Percentiles rank a stretch among this genome's conserved stretches.
phyloP scores from a whole-genome alignment of 2,888 invertebrate genomes.

The Allolobophora icterica region DNA sequence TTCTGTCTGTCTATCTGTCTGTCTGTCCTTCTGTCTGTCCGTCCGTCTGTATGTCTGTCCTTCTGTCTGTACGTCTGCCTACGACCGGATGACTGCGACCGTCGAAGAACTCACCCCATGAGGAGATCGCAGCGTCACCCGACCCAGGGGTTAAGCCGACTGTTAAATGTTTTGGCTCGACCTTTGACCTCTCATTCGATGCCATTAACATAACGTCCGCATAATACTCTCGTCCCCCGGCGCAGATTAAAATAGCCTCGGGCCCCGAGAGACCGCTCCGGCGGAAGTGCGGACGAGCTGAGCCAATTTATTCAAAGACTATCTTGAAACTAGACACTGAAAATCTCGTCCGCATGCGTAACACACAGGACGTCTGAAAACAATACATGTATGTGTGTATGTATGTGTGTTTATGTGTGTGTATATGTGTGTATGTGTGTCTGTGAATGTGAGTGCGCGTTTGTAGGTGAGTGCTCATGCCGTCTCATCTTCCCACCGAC shows the following conservation, averaged over 20 bases:
- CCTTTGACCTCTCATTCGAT: conserved; percentile 25
- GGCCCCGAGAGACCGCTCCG: background rate
- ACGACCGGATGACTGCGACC: background rate
- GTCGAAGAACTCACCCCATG: background rate
- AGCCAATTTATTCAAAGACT: background rate
- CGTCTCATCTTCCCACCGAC: too few species aligned
- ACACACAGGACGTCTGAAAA: too few species aligned
- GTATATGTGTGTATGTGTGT: too few species aligned
- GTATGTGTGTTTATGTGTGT: background rate
- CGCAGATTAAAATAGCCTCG: conserved; percentile 4
- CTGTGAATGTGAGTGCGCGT: too few species aligned
- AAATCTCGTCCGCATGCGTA: background rate
- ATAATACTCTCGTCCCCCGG: conserved; percentile 1
- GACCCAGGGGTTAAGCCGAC: conserved; percentile 8
- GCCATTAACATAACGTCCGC: conserved; percentile 23
- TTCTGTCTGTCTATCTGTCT: background rate
- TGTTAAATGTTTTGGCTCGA: conserved; percentile 19
- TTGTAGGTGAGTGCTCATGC: too few species aligned
- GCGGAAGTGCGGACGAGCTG: conserved; percentile 21
- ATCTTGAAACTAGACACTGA: conserved; percentile 10
- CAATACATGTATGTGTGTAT: background rate
- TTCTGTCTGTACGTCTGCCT: background rate
- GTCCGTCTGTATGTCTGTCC: background rate
- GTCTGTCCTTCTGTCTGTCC: background rate
- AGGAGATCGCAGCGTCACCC: conserved; percentile 1